Percentiles rank a stretch among this genome's conserved stretches.
Conservation (phyloP, 2,113 vertebrate genomes). For the Vicugna pacos region DNA sequence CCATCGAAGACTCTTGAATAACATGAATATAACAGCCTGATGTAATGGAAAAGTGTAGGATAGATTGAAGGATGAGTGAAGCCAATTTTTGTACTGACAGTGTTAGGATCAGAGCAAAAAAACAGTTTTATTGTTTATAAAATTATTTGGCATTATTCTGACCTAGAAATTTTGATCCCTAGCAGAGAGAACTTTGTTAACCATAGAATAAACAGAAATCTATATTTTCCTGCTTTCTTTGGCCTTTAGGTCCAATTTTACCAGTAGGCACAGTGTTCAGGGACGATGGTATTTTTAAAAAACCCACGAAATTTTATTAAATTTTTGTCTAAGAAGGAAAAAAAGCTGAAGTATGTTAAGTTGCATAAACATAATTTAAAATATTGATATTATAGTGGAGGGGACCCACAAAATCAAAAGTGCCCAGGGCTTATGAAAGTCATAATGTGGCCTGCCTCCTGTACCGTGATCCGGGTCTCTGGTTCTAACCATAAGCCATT, state of each 20-base stretch:
- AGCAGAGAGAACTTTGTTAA: background rate
- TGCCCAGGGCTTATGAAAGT: background rate
- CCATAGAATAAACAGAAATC: background rate
- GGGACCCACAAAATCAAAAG: background rate
- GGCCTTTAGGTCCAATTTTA: background rate
- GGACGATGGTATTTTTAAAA: background rate
- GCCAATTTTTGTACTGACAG: background rate
- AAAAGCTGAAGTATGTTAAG: background rate
- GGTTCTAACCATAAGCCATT: background rate
- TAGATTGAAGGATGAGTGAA: background rate
- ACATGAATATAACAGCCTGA: background rate
- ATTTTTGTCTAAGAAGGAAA: background rate
- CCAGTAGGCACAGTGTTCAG: background rate
- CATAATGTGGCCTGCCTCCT: too few species aligned
- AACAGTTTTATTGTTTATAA: constrained; percentile 26
- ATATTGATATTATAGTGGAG: background rate
- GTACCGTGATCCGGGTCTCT: background rate
- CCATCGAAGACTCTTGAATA: background rate
- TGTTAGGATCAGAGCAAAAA: background rate
- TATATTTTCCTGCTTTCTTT: background rate
- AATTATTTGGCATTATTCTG: background rate
- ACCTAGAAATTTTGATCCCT: background rate
- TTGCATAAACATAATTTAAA: background rate
- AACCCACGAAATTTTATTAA: background rate
- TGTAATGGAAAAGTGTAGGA: background rate